These are phyloP conservation scores for Hippoglossus hippoglossus DNA, from an alignment of 2,797 vertebrate genomes.

Conservation along the genomic window DNA sequence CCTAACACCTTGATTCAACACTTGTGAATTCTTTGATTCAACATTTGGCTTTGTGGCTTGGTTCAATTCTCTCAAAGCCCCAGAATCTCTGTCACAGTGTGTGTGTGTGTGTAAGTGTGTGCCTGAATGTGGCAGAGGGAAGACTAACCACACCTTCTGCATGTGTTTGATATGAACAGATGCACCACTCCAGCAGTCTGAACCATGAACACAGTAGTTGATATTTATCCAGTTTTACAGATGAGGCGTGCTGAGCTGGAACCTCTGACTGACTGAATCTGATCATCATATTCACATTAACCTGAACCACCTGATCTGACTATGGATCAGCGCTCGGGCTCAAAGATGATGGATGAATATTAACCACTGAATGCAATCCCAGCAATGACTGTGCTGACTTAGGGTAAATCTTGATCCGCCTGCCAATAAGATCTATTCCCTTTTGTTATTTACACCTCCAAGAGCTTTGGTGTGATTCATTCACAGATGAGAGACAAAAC, in stretches of 20 bases:
- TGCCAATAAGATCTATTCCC: slow-evolving; percentile 15
- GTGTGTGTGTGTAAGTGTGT: slow-evolving; percentile 9
- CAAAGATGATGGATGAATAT: slow-evolving; percentile 61
- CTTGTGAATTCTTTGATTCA: slow-evolving; percentile 20
- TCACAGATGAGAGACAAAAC: slow-evolving; percentile 10
- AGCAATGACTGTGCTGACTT: slow-evolving; percentile 36
- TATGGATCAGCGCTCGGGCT: slow-evolving; percentile 34
- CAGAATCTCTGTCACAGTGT: background rate
- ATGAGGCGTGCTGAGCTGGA: slow-evolving; percentile 45
- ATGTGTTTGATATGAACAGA: slow-evolving; percentile 12
- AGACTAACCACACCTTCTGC: too few species aligned
- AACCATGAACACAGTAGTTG: slow-evolving; percentile 33
- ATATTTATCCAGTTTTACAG: slow-evolving; percentile 61
- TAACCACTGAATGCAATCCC: slow-evolving; percentile 18
- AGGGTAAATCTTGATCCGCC: slow-evolving; percentile 38
- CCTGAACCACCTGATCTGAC: slow-evolving; percentile 62
- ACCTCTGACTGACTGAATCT: slow-evolving; percentile 47
- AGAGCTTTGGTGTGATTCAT: slow-evolving; percentile 4
- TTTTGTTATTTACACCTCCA: slow-evolving; percentile 23
- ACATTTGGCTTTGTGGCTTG: slow-evolving; percentile 36
- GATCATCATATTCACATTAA: slow-evolving; percentile 71
- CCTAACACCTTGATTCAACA: slow-evolving; percentile 2
- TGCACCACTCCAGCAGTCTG: slow-evolving; percentile 23
- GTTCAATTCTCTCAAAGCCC: slow-evolving; percentile 11
- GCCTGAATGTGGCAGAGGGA: background rate